These are phyloP conservation scores for Acromyrmex heyeri DNA, from an alignment of 1,140 invertebrate genomes.

Conservation along the genomic window DNA sequence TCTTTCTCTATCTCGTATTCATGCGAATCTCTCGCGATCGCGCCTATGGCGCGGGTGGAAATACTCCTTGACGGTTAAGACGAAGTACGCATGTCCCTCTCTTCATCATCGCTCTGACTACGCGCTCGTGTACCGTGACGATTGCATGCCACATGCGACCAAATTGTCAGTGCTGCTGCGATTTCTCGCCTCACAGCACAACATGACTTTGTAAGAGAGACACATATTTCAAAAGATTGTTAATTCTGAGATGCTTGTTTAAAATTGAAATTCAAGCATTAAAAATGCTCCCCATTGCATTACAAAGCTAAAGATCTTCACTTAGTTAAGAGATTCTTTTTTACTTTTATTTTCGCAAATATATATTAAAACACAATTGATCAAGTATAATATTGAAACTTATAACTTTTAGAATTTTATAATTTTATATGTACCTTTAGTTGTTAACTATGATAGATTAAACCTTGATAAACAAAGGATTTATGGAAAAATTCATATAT, in stretches of 20 bases:
- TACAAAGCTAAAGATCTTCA: background rate
- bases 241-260: background rate
- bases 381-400: background rate
- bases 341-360: background rate
- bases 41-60: conserved; percentile 36
- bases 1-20: background rate
- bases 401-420: conserved; percentile 14
- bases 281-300: background rate
- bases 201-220: background rate
- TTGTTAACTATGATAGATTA: background rate
- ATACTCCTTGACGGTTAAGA: conserved; percentile 38
- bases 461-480: background rate
- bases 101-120: conserved; percentile 54
- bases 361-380: background rate
- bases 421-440: background rate
- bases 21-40: conserved; percentile 13
- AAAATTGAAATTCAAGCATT: background rate
- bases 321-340: background rate
- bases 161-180: conserved; percentile 51
- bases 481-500: background rate
- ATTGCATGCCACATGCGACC: conserved; percentile 60
- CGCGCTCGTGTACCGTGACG: conserved; percentile 52
- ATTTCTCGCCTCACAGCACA: conserved; percentile 20
- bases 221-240: conserved; percentile 25
- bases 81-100: conserved; percentile 54